Evolutionary conservation across 2,113 vertebrate species (phyloP), one percentile per base, ranked within the genome.

Genomic region (Reinhardtius hippoglossoides): DNA sequence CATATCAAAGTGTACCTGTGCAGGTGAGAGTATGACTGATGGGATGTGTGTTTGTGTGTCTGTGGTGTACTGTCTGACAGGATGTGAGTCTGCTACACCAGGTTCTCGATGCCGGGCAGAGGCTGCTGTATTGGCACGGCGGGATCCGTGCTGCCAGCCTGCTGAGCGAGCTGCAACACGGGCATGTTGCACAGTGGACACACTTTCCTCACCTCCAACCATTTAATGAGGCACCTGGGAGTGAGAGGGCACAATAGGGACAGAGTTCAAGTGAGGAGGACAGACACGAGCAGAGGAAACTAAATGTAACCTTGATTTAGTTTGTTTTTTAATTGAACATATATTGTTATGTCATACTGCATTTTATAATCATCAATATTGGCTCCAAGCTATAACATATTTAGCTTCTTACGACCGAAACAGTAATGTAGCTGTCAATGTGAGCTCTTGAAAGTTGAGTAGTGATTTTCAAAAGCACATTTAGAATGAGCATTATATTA

Each of bases 191-290:
- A 99, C 55, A 99, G 93, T 0, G 98, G 98, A 79, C 98, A 99
- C 55, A 99, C 97, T 89, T 99, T 99, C 59, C 98, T 96, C 87
- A 99, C 97, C 93, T 99, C 98, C 95, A 99, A 88, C 98, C 98
- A 99, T 83, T 99, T 99, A 90, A 99, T 98, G 95, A 99, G 98
- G 95, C 98, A 99, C 96, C 98, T 99, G 93, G n/a, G 46, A 55
- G 44, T 46, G 3, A 13, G 37, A 58, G 16, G 59, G 15, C 23
- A 1, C 15, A 56, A 8, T 0, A n/a, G 3, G 5, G 1, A 5
- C 6, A 48, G 8, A 5, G 40, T 58, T 46, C 15, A 31, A 6
- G 0, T 31, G 31, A 7, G 31, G 31, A 31, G 1, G 6, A 31
- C 31, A 31, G 31, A 31, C 31, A 31, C 27, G 31, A 31, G 31